Base-by-base conservation (phyloP, 1,140 invertebrate genomes). In the Eupristina koningsbergeri region DNA sequence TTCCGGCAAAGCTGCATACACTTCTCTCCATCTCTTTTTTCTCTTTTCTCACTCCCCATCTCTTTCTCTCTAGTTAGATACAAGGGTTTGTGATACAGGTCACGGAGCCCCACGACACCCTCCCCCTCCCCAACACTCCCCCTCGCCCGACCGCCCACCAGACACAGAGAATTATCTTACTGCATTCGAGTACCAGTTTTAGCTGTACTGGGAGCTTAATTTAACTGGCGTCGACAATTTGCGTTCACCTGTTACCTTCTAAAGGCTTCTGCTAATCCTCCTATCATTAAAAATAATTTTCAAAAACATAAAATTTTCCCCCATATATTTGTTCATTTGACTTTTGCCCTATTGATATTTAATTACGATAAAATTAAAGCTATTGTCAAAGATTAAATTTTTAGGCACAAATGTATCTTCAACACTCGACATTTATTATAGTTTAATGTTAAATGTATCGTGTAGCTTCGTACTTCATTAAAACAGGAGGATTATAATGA, bases 1-100 rank as follows among this genome's bases (percentile, higher is more conserved):
- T 85, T 86, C 87, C 85, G 84, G 84, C 84, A 11, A 36, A 53
- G 58, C 58, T 75, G 61, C 80, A 41, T 74, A 41, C 26, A 58
- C 63, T 22, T 29, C 67, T 45, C 39, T 50, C 41, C 41, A 11
- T 45, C 41, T 45, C 41, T 45, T n/a, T n/a, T n/a, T 45, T 45
- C 41, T 45, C 41, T 7, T 11, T 63, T 13, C 50, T 64, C 63
- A 45, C 50, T 0, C 36, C 31, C 50, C 53, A 7, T 41, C 39
- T 41, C 36, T 8, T 13, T 34, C 67, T 22, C 39, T n/a, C 39
- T n/a, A 19, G 67, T 41, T 41, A 36, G 64, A 36, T 36, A 71
- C 36, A 41, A 71, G 67, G 36, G 39, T n/a, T 71, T 71, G 67
- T 71, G 67, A 71, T 71, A 71, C 67, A 71, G 67, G 67, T 71